phyloP scores from a whole-genome alignment of 2,888 invertebrate species.

The Dicyrtomina minuta region DNA sequence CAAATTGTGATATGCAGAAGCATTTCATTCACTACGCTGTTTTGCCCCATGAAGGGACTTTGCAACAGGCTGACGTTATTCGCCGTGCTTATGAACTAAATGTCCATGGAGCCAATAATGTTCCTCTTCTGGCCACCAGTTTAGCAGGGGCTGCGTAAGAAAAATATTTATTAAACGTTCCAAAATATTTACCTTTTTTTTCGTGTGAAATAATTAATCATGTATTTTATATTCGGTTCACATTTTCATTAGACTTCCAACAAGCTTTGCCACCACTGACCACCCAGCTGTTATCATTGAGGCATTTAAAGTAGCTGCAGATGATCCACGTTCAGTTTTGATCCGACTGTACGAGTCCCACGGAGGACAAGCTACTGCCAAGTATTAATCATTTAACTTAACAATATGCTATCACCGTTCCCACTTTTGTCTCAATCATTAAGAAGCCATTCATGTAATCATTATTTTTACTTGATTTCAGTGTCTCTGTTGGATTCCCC shows the following conservation, averaged over 20 bases:
- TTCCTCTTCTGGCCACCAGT: background rate
- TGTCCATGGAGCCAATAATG: slow-evolving; percentile 53
- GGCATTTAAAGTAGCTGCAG: slow-evolving; percentile 43
- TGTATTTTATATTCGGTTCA: no score
- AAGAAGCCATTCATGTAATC: background rate
- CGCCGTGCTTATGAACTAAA: slow-evolving; percentile 58
- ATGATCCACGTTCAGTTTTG: slow-evolving; percentile 23
- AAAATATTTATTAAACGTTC: no score
- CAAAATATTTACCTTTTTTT: no score
- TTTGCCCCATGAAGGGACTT: slow-evolving; percentile 57
- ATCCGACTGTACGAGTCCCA: slow-evolving; percentile 44
- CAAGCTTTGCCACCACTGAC: slow-evolving; percentile 34
- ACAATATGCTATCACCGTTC: no score
- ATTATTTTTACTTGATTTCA: slow-evolving; percentile 6
- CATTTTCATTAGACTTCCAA: slow-evolving; percentile 36
- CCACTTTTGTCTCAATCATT: background rate
- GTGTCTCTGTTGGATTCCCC: slow-evolving; percentile 36
- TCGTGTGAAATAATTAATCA: no score
- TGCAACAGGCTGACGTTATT: slow-evolving; percentile 58
- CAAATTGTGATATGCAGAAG: slow-evolving; percentile 58
- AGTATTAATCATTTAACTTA: slow-evolving; percentile 31
- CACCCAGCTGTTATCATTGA: slow-evolving; percentile 40
- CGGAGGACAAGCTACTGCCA: slow-evolving; percentile 41
- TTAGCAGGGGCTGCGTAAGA: slow-evolving; percentile 32
- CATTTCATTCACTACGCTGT: slow-evolving; percentile 59